These are phyloP conservation scores for Trematomus loennbergii DNA, from an alignment of 2,113 vertebrate genomes.

Conservation along the genomic window DNA sequence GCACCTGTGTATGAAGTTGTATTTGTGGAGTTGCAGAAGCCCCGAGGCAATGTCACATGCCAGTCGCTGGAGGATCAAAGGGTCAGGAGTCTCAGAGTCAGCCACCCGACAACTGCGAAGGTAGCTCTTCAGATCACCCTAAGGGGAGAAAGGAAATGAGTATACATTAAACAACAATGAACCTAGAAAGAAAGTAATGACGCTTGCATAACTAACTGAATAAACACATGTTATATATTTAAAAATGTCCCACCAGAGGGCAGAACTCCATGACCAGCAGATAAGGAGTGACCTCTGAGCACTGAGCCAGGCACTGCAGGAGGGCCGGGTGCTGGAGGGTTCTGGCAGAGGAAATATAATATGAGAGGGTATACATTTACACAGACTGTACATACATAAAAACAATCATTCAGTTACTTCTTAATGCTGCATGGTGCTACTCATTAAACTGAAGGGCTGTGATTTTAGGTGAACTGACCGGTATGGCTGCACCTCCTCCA, in stretches of 20 bases:
- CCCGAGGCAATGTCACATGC: slow-evolving; percentile 95
- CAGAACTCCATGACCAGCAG: slow-evolving; percentile 99
- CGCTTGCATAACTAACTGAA: neutral
- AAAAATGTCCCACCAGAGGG: slow-evolving; percentile 89
- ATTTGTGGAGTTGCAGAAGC: slow-evolving; percentile 92
- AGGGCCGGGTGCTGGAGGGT: slow-evolving; percentile 93
- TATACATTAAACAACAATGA: neutral
- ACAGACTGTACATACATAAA: neutral
- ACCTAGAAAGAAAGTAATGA: neutral
- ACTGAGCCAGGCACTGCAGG: slow-evolving; percentile 96
- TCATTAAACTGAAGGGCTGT: neutral
- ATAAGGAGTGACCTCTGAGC: slow-evolving; percentile 95
- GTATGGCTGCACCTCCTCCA: slow-evolving; percentile 95
- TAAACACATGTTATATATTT: neutral
- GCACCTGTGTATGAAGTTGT: slow-evolving; percentile 96
- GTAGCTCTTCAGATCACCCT: slow-evolving; percentile 98
- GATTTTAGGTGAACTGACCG: slow-evolving; percentile 79
- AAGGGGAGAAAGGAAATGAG: slow-evolving; percentile 25
- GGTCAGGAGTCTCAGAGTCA: slow-evolving; percentile 89
- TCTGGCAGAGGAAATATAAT: slow-evolving; percentile 74
- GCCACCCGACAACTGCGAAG: slow-evolving; percentile 89
- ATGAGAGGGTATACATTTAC: slow-evolving; percentile 1
- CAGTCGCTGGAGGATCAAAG: slow-evolving; percentile 94
- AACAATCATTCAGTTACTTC: neutral
- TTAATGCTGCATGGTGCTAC: neutral